Base-by-base conservation (phyloP, 2,888 invertebrate genomes). In the Dasypolia templi region DNA sequence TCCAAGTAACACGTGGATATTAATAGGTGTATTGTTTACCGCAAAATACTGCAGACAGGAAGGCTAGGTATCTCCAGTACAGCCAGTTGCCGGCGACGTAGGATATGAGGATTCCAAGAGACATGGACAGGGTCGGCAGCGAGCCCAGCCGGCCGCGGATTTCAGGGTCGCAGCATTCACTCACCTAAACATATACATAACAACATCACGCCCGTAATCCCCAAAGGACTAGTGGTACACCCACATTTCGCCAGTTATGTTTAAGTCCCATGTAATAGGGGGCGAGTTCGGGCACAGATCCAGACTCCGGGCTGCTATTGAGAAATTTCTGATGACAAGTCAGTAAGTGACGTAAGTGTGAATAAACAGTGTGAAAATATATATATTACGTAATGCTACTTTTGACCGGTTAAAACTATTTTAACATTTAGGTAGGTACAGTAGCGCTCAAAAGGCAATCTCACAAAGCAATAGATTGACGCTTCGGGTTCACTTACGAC, bases 131-230 rank as follows among this genome's bases (percentile, higher is more conserved):
- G n/a, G 97, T 97, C 3, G 97, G 97, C 64, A 97, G 93, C 0
- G 97, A 97, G 0, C 97, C 97, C 32, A 97, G 92, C 17, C 97
- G 93, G 1, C 97, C 97, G 22, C 97, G 96, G 70, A 97, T 96
- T 82, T 97, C 96, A 0, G 97, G 97, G 70, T 97, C 96, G 12
- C 97, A 96, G 86, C 97, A 97, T 90, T 97, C 97, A 85, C 96
- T 96, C 71, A 97, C 97, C 97, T 97, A 87, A 3, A 91, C 87
- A 55, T 32, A 51, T 46, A 51, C 7, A 9, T 4, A 29, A 29
- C 29, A n/a, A 53, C 32, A 53, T 64, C 9, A n/a, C 3, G 3
- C 19, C 11, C n/a, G 6, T 64, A 6, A n/a, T 26, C n/a, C 35
- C 6, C 1, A 6, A n/a, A 35, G 32, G 0, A 3, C 7, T 3